These are phyloP conservation scores for Gyps fulvus DNA, from an alignment of 2,113 vertebrate genomes.

Conservation along the genomic window DNA sequence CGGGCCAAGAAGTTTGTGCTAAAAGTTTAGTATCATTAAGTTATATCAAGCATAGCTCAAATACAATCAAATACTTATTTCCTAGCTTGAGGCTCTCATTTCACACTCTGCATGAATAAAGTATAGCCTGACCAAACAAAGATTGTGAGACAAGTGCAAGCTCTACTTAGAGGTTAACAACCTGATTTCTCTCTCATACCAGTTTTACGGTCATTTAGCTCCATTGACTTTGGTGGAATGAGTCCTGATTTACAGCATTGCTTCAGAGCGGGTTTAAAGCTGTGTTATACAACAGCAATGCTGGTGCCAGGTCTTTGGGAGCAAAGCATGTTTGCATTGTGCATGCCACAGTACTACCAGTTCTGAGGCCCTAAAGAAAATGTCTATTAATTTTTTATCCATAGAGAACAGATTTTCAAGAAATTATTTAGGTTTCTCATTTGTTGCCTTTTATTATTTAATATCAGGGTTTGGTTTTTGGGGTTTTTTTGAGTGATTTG, in stretches of 20 bases:
- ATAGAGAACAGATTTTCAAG: not conserved
- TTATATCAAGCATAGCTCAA: not conserved
- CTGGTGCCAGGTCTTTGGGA: not conserved
- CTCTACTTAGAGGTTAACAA: conserved; percentile 4
- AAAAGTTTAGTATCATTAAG: not conserved
- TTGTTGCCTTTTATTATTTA: not conserved
- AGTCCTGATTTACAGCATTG: conserved; percentile 33
- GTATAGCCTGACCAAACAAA: not conserved
- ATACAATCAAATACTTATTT: not conserved
- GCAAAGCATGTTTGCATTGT: not conserved
- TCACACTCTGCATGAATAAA: not conserved
- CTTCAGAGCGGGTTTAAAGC: not conserved
- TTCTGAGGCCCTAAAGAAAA: not conserved
- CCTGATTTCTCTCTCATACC: not conserved
- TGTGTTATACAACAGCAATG: not conserved
- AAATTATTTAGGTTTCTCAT: not conserved
- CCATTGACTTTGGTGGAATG: conserved; percentile 20
- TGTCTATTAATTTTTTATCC: not conserved
- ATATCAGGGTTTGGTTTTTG: not conserved
- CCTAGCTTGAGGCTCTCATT: not conserved
- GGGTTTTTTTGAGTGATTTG: not conserved
- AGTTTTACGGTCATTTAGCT: conserved; percentile 34
- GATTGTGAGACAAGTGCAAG: not conserved
- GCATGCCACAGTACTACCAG: not conserved
- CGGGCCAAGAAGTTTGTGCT: not conserved